Evolutionary conservation across 2,797 vertebrate species (phyloP), one percentile per base, ranked within the genome.

Genomic region (Sebastes cheni): DNA sequence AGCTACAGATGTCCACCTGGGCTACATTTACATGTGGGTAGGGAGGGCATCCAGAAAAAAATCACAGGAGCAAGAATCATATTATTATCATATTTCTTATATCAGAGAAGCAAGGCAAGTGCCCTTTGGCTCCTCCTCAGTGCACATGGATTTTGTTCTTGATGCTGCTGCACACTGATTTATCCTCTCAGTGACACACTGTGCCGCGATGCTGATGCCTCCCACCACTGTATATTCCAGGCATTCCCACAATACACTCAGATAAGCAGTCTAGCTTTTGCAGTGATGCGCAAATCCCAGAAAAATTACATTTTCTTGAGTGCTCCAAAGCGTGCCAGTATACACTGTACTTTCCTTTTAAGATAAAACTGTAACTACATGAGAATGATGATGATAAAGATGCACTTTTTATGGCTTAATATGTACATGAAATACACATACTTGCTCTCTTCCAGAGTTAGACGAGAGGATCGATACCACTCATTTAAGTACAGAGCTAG

Each of bases 121-220:
- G 70, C 34, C 39, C 58, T 56, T 55, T 76, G 64, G 58, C 52
- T 66, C 60, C 42, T 42, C n/a, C 52, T 42, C 18, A 5, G 46
- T 52, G 25, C 59, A 72, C 67, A 10, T 70, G 27, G 12, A 18
- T 52, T 81, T 59, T 79, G 61, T 77, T 73, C 14, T 39, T 39
- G 58, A 71, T 61, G 50, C 73, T 73, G 34, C 50, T 65, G 67
- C 56, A 71, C 75, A 55, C 83, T 80, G 20, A 84, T 88, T 73
- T 73, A 82, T 73, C 36, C 23, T 67, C 23, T 34, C 6, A 32
- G 64, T 81, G 75, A 79, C 50, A 60, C 10, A 20, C 36, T 67
- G n/a, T 56, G n/a, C 62, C 20, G n/a, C 4, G 6, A 29, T 71
- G 30, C 52, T n/a, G n/a, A 18, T 56, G 36, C 29, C 29, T 68